A percentile compares a stretch with the other conserved stretches of the same genome.
phyloP scores from a whole-genome alignment of 2,797 vertebrate species.

The Sebastiscus tertius region DNA sequence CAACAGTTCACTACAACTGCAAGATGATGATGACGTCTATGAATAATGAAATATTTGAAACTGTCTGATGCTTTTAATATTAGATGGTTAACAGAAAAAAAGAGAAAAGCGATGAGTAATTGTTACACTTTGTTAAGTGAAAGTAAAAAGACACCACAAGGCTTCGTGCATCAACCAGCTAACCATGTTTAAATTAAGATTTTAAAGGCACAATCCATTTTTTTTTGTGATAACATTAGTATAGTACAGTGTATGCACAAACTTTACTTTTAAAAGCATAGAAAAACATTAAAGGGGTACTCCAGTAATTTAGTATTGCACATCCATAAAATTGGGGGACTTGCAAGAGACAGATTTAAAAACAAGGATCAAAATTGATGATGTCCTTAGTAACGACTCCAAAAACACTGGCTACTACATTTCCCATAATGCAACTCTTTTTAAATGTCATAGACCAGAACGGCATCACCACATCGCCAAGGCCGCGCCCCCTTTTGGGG shows the following conservation, averaged over 20 bases:
- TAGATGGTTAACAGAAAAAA: slow-evolving; percentile 24
- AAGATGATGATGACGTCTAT: neutral
- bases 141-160: slow-evolving; percentile 22
- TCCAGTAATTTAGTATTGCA: neutral
- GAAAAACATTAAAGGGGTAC: neutral
- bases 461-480: too few relatives aligned
- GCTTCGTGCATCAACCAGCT: slow-evolving; percentile 12
- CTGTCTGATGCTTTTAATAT: neutral
- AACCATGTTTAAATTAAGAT: too few relatives aligned
- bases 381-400: neutral
- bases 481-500: too few relatives aligned
- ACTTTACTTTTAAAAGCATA: neutral
- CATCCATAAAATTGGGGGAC: neutral
- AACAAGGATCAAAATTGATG: neutral
- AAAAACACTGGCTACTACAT: neutral
- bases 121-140: neutral
- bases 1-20: slow-evolving; percentile 30
- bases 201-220: neutral
- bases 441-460: neutral
- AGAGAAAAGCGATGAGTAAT: neutral
- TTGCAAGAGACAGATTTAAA: neutral
- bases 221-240: neutral
- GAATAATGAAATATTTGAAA: neutral
- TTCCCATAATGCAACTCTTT: neutral
- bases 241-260: neutral